Evolutionary conservation across 2,797 vertebrate species (phyloP).

Genomic region (Morus bassanus): DNA sequence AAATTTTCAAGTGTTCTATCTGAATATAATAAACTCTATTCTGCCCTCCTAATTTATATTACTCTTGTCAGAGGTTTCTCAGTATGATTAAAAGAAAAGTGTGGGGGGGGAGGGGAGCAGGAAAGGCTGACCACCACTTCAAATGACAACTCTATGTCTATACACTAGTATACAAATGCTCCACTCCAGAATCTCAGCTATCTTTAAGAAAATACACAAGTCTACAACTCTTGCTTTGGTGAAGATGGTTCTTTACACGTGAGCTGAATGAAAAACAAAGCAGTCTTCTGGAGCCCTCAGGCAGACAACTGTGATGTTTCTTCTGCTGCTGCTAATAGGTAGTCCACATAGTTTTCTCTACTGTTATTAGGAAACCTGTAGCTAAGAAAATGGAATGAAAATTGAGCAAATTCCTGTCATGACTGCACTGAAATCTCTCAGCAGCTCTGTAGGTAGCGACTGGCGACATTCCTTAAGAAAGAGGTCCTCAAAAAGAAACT

Average conservation of each 20-base stretch:
- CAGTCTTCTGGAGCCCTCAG: background rate
- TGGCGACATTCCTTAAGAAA: background rate
- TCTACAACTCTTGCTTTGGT: background rate
- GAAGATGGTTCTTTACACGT: background rate
- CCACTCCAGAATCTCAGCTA: background rate
- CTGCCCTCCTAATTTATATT: background rate
- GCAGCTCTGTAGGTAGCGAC: background rate
- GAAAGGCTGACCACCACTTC: background rate
- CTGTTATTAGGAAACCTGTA: background rate
- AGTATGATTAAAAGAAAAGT: background rate
- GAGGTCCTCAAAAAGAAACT: background rate
- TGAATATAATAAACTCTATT: background rate
- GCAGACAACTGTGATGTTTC: background rate
- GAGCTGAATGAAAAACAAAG: background rate
- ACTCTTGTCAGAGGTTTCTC: background rate
- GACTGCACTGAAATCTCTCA: background rate
- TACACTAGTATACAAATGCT: background rate
- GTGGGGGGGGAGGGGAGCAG: background rate
- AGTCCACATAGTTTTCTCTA: background rate
- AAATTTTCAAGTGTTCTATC: background rate
- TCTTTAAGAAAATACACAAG: background rate
- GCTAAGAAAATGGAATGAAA: slow-evolving; percentile 8
- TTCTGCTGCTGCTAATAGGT: background rate
- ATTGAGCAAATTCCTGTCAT: background rate
- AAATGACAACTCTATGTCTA: background rate